phyloP scores from a whole-genome alignment of 2,113 vertebrate genomes.

The Melanocharis versteri region DNA sequence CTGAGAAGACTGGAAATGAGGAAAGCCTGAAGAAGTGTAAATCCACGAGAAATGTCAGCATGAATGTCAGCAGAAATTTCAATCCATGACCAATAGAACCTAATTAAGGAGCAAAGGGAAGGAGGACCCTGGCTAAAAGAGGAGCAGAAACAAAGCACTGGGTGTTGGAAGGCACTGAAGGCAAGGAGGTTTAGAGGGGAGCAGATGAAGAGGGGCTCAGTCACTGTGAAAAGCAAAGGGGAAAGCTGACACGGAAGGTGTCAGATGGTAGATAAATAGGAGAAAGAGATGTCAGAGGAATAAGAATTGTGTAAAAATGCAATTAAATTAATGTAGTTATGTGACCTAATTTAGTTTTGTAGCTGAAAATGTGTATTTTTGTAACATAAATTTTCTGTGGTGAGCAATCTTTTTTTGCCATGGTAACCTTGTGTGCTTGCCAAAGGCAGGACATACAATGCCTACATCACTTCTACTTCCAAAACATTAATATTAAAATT shows the following conservation, averaged over 20 bases:
- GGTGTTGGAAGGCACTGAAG: neutral
- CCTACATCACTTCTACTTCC: neutral
- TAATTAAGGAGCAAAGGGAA: neutral
- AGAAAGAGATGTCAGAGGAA: neutral
- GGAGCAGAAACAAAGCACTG: neutral
- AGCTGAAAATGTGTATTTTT: neutral
- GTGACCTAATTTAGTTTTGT: neutral
- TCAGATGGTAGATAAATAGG: neutral
- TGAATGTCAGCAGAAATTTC: neutral
- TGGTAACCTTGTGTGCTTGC: neutral
- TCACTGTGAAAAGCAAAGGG: neutral
- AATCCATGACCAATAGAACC: neutral
- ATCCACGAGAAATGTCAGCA: neutral
- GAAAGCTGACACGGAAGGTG: accelerated
- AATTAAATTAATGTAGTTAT: neutral
- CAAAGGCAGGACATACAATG: neutral
- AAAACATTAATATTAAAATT: neutral
- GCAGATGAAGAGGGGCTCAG: neutral
- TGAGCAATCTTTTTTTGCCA: neutral
- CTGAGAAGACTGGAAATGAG: neutral
- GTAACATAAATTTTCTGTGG: neutral
- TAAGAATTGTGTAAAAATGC: neutral
- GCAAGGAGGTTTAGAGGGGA: neutral
- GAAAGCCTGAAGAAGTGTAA: neutral
- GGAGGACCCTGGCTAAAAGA: neutral